Evolutionary conservation across 2,797 vertebrate genomes (phyloP).

Genomic region (Pangasius djambal): DNA sequence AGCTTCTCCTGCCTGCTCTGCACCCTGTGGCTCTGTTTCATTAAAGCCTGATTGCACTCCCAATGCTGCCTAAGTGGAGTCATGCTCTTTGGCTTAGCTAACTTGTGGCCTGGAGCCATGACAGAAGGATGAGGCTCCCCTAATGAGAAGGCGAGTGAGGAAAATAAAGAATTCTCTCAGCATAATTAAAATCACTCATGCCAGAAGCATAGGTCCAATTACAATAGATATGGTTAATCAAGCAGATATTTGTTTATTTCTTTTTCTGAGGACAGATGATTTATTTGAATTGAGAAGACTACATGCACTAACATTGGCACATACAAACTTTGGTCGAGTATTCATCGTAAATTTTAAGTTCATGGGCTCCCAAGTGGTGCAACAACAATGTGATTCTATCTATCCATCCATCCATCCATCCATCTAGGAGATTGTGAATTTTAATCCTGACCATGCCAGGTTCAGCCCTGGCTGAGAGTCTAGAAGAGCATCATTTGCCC

Average conservation of each 20-base stretch:
- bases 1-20: constrained; percentile 52
- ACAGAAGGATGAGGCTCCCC: constrained; percentile 19
- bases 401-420: no score
- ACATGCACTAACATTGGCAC: no score
- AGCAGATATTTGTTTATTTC: constrained; percentile 58
- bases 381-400: not conserved
- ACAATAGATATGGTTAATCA: constrained; percentile 63
- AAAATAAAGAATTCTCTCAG: constrained; percentile 60
- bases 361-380: not conserved
- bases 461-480: not conserved
- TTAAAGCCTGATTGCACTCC: constrained; percentile 53
- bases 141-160: constrained; percentile 55
- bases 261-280: constrained; percentile 49
- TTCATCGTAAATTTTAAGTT: not conserved
- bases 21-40: constrained; percentile 49
- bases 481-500: not conserved
- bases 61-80: constrained; percentile 64
- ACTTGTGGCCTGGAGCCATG: constrained; percentile 58
- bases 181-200: constrained; percentile 64
- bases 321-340: not conserved
- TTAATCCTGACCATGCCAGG: not conserved
- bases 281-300: not conserved
- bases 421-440: not conserved
- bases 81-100: constrained; percentile 50
- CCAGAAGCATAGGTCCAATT: constrained; percentile 62